phyloP scores from a whole-genome alignment of 2,113 vertebrate genomes.

The Engystomops pustulosus region DNA sequence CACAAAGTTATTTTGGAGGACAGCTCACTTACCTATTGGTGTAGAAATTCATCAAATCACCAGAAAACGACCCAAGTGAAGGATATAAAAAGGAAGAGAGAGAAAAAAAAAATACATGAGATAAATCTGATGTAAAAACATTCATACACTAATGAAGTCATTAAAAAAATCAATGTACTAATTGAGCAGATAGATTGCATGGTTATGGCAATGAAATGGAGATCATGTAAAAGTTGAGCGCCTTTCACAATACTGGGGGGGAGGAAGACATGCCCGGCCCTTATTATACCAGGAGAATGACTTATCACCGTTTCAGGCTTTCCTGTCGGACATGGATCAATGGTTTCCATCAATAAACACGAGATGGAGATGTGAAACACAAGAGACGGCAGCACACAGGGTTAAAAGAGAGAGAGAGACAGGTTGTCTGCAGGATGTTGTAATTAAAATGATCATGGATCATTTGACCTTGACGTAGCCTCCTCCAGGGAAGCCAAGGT shows the following conservation, averaged over 20 bases:
- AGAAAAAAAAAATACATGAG: not conserved
- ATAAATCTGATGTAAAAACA: not conserved
- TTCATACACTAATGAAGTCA: not conserved
- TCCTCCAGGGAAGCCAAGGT: not conserved
- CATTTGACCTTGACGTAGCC: conserved; percentile 27
- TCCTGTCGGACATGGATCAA: conserved; percentile 35
- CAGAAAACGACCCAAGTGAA: conserved; percentile 8
- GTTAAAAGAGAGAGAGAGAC: conserved; percentile 39
- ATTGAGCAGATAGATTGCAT: not conserved
- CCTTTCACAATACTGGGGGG: not conserved
- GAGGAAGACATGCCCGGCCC: not conserved
- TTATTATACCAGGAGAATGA: not conserved
- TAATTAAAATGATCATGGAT: conserved; percentile 43
- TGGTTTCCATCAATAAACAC: conserved; percentile 24
- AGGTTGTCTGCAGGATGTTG: conserved; percentile 9
- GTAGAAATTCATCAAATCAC: conserved; percentile 25
- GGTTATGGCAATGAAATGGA: not conserved
- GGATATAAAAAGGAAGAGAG: not conserved
- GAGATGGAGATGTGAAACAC: conserved; percentile 11
- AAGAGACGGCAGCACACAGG: conserved; percentile 4
- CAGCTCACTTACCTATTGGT: conserved; percentile 23
- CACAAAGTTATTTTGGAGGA: not conserved
- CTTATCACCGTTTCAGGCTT: not conserved
- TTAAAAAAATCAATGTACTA: not conserved
- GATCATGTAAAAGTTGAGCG: not conserved